Base-by-base conservation (phyloP, 1,140 invertebrate genomes). In the Paracyclopina nana region DNA sequence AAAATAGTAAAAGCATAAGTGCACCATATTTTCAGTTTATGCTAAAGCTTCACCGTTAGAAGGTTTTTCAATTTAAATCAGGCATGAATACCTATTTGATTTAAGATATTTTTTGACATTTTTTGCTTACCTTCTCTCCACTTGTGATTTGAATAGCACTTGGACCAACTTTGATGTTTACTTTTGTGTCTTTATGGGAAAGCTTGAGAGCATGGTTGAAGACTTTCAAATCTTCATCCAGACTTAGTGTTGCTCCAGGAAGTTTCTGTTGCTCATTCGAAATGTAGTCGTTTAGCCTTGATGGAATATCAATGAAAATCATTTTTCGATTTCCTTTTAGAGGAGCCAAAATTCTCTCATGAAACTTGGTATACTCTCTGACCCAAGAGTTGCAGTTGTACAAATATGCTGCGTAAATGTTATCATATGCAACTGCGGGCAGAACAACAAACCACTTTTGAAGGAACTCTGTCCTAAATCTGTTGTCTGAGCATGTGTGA, bases 371-470 rank as follows among this genome's bases (percentile, higher is more conserved):
- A 60, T 94, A 96, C 62, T 95, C 90, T n/a, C 90, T 70, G 24
- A 95, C 87, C 88, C 90, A 96, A 46, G 81, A 86, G 62, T 95
- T 95, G 60, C 90, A 95, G 68, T 97, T 96, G 63, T 96, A 96
- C 51, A 96, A 84, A 61, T 96, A 96, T 26, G 82, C 81, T 0
- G 81, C 78, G 58, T 85, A 77, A 24, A 95, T 80, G 62, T 92
- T 94, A 55, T 85, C 80, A 60, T 92, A 92, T 1, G 87, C 84
- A 40, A 88, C 79, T 58, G 88, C 78, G 0, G 90, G 90, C 50
- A 96, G 66, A 14, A 95, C 87, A 56, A 85, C 83, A 68, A 95
- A 94, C 90, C 90, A 96, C 61, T 96, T 95, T 61, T 91, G 85
- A 14, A 97, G 68, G 62, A 90, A 94, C 63, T 96, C 88, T 5